phyloP scores from a whole-genome alignment of 2,888 invertebrate species.

The Cecidostiba fungosa region DNA sequence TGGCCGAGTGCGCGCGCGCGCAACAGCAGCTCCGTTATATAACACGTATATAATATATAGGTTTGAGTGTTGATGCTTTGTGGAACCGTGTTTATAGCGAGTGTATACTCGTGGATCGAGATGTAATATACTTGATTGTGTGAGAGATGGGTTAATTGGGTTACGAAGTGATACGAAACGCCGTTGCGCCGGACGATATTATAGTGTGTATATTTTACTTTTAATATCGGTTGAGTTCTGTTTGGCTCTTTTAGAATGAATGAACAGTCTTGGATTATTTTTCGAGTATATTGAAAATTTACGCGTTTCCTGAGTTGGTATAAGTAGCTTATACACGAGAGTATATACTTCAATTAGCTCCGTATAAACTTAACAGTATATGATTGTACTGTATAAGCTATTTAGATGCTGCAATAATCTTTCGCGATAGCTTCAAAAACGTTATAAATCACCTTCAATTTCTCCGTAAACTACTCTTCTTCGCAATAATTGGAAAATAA shows the following conservation, averaged over 20 bases:
- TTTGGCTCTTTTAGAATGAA: background rate
- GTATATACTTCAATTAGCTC: background rate
- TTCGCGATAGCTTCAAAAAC: too few species aligned
- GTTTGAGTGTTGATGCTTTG: background rate
- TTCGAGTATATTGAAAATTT: background rate
- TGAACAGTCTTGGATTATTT: background rate
- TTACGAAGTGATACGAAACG: background rate
- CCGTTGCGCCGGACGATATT: background rate
- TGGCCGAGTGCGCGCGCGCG: slow-evolving; percentile 32
- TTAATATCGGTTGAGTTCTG: too few species aligned
- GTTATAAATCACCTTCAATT: too few species aligned
- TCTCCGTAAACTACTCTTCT: too few species aligned
- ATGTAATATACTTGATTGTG: background rate
- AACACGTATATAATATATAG: background rate
- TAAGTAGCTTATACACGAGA: background rate
- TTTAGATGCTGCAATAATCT: too few species aligned
- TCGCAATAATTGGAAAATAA: too few species aligned
- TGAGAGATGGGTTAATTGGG: background rate
- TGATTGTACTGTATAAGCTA: too few species aligned
- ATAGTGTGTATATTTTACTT: too few species aligned
- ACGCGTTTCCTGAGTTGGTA: background rate
- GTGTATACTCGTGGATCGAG: too few species aligned
- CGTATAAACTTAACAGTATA: too few species aligned
- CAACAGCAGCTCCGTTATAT: background rate
- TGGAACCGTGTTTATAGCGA: too few species aligned